Base-by-base conservation (phyloP, 2,797 vertebrate species). In the Sylvia borin region DNA sequence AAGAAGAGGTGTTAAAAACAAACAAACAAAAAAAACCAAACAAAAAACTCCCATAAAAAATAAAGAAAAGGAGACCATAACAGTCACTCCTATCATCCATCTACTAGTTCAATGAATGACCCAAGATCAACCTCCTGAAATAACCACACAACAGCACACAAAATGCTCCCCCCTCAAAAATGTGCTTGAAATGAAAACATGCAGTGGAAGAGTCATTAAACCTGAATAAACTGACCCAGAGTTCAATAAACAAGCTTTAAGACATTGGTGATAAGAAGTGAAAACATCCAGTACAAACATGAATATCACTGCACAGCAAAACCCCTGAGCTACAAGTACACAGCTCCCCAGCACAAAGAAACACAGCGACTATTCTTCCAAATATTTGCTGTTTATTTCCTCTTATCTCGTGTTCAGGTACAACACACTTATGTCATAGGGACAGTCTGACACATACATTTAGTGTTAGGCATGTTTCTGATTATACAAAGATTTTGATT, bases 141-240 rank as follows among this genome's bases (percentile, higher is more conserved):
- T 3, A 91, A 22, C 29, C 76, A 40, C 38, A 60, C 34, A 70
- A 31, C 36, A 75, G 45, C 42, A 89, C 32, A 74, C 27, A 87
- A 78, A 96, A 92, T 65, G 18, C 17, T 48, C 24, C n/a, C 51
- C 55, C 38, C 0, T 0, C 32, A 16, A 76, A 90, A 90, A 77
- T 65, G 71, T 47, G 27, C 79, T 87, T 71, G 66, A 89, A 96
- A 94, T 29, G 55, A 96, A 97, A 97, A 96, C 90, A 96, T 21
- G 71, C 0, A 0, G 73, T 80, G n/a, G 68, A 96, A 75, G 90
- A 93, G 89, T 92, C 96, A 96, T 96, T 96, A 97, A 96, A 94
- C 93, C 93, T 96, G 93, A 97, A 95, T 96, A 97, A 97, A 97
- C 96, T 95, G 92, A 96, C 96, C 95, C 58, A 80, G 76, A 94